These are phyloP conservation scores for Taeniopygia guttata DNA, from an alignment of 2,797 vertebrate genomes.

Conservation along the genomic window DNA sequence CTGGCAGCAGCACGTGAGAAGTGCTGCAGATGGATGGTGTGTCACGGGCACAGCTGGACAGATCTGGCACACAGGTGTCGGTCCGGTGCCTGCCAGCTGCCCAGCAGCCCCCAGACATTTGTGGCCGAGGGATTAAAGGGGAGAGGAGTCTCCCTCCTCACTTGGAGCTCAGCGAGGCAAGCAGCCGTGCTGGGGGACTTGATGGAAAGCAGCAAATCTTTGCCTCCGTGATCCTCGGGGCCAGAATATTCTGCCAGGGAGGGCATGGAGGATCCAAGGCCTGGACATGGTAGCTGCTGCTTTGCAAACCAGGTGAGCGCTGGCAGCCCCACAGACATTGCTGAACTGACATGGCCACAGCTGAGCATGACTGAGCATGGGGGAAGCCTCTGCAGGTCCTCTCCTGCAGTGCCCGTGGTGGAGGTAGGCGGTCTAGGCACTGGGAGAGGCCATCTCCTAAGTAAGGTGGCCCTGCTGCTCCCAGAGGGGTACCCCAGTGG, in stretches of 20 bases:
- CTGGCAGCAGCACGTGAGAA: constrained; percentile 43
- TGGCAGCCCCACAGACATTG: not conserved
- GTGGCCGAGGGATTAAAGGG: not conserved
- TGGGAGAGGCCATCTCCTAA: not conserved
- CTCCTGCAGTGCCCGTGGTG: not conserved
- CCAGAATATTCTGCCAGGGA: not conserved
- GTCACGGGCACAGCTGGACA: constrained; percentile 68
- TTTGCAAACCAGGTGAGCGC: not conserved
- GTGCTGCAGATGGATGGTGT: constrained; percentile 33
- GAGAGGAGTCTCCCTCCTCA: not conserved
- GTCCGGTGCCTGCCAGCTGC: constrained; percentile 60
- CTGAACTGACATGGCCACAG: accelerated
- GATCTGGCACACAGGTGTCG: constrained; percentile 66
- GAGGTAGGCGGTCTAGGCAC: accelerated
- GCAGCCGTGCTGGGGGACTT: not conserved
- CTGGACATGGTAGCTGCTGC: not conserved
- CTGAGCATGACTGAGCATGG: accelerated
- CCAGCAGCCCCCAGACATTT: constrained; percentile 21
- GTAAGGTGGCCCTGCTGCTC: not conserved
- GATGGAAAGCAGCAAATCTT: not conserved
- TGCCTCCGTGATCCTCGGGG: not conserved
- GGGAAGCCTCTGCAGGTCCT: accelerated
- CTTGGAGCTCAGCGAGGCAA: not conserved
- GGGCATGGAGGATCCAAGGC: accelerated
- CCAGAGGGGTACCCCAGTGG: not conserved